Evolutionary conservation across 2,797 vertebrate species (phyloP), one percentile per base, ranked within the genome.

Genomic region (Neoniphon sammara): DNA sequence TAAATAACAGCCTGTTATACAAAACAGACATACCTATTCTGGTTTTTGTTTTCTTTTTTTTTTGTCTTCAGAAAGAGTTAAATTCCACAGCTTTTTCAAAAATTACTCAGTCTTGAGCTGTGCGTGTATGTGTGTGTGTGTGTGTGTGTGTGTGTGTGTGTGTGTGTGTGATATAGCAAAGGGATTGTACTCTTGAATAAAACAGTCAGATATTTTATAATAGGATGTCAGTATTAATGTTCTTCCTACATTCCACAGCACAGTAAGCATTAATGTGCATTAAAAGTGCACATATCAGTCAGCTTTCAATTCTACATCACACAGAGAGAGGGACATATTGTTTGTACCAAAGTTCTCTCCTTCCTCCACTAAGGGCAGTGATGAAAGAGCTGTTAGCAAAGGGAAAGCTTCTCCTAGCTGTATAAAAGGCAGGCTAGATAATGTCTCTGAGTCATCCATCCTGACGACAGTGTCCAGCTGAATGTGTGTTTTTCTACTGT

Each of bases 221-320:
- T 7, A 47, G 2, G 23, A 27, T 7, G 3, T 72, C 42, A 73
- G 54, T 21, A 81, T 58, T 57, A 82, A 77, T 49, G 70, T 57
- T 17, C 1, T 56, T 49, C 21, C 47, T 50, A 15, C 10, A 34
- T 75, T 57, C 18, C 50, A 27, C 56, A 20, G n/a, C 3, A 7
- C n/a, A 50, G n/a, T 18, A 10, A n/a, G 18, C 47, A 50, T 50
- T 50, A 21, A 18, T 50, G n/a, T 50, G 2, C 9, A 50, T 20
- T 20, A 11, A 3, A 20, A 50, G 18, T 17, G 20, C 10, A 31
- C 20, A 6, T n/a, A 3, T 94, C 74, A 94, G 60, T 91, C 91
- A 61, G 55, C 79, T 47, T 61, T 85, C 58, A 94, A 68, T 81
- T 93, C 83, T 23, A 94, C 62, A 8, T 94, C 92, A 58, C 81